Percentiles rank a stretch among this genome's conserved stretches.
phyloP scores from a whole-genome alignment of 2,888 invertebrate species.

The Priapulus caudatus region DNA sequence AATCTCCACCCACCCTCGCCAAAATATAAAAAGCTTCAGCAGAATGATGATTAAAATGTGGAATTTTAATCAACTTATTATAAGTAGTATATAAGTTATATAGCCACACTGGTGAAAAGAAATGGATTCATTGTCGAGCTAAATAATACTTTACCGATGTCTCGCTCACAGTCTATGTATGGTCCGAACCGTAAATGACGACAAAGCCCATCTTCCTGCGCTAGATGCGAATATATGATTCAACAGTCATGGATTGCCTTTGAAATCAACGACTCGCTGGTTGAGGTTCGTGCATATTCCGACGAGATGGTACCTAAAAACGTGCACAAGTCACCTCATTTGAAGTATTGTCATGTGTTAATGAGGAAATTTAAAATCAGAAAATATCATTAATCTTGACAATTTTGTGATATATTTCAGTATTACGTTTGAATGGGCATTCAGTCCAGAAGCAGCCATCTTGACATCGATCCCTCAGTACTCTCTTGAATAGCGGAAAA shows the following conservation, averaged over 20 bases:
- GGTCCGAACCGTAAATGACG: slow-evolving; percentile 27
- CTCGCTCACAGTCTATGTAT: slow-evolving; percentile 26
- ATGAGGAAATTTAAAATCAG: too few species aligned
- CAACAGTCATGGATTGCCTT: slow-evolving; percentile 23
- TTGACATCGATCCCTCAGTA: slow-evolving; percentile 65
- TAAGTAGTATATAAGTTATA: too few species aligned
- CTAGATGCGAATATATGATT: slow-evolving; percentile 24
- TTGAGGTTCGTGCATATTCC: slow-evolving; percentile 40
- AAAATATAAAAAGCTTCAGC: too few species aligned
- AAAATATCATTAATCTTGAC: slow-evolving; percentile 6
- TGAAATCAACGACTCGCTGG: slow-evolving; percentile 36
- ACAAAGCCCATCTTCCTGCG: slow-evolving; percentile 19
- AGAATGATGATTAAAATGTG: too few species aligned
- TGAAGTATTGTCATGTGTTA: too few species aligned
- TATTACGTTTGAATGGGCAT: slow-evolving; percentile 68
- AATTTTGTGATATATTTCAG: neutral
- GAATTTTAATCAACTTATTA: too few species aligned
- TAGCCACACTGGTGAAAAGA: too few species aligned
- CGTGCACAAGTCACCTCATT: too few species aligned
- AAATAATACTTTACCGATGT: slow-evolving; percentile 9
- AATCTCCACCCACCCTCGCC: too few species aligned
- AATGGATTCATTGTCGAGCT: slow-evolving; percentile 11
- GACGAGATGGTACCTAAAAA: slow-evolving; percentile 37
- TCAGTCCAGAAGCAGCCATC: slow-evolving; percentile 68
- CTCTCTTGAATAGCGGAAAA: slow-evolving; percentile 63